phyloP scores from a whole-genome alignment of 1,140 invertebrate genomes.

The Lepidurus couesii region DNA sequence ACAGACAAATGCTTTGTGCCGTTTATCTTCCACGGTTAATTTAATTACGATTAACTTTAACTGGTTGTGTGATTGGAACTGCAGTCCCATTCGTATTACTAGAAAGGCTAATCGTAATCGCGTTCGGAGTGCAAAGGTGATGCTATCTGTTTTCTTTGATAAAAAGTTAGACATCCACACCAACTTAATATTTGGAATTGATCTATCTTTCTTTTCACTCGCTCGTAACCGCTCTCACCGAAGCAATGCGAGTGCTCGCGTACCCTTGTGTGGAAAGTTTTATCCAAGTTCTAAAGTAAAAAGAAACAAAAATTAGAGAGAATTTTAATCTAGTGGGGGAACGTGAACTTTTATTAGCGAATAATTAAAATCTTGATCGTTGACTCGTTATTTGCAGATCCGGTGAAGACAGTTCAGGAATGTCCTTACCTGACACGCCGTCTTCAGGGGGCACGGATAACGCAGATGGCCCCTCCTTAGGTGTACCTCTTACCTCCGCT shows the following conservation, averaged over 20 bases:
- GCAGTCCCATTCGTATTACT: neutral
- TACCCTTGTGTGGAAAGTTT: conserved; percentile 12
- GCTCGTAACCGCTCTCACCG: neutral
- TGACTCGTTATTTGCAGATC: neutral
- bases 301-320: neutral
- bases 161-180: neutral
- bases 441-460: conserved; percentile 11
- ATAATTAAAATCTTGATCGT: neutral
- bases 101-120: neutral
- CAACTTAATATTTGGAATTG: neutral
- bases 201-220: neutral
- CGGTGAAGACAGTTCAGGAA: conserved; percentile 14
- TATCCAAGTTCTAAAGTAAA: neutral
- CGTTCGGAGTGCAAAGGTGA: conserved; percentile 2
- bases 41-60: no score
- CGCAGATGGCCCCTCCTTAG: conserved; percentile 2
- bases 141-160: neutral
- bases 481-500: neutral
- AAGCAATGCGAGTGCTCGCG: neutral
- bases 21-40: no score
- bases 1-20: no score
- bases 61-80: no score
- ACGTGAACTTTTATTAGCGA: neutral
- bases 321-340: neutral
- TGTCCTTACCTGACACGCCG: conserved; percentile 9